Evolutionary conservation across 2,888 invertebrate genomes (phyloP).

Genomic region (Philhelius pedissequus): DNA sequence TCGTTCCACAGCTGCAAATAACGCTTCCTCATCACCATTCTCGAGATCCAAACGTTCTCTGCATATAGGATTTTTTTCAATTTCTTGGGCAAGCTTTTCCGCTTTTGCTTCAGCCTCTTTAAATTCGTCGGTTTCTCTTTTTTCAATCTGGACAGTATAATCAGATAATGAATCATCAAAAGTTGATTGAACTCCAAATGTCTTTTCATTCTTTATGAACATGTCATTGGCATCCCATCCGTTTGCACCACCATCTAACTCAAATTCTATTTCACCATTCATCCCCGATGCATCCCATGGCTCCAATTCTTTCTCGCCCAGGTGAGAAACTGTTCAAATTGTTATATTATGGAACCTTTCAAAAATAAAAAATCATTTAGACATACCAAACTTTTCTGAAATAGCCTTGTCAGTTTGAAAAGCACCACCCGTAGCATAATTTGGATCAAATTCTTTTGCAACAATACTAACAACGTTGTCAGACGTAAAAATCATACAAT

Average conservation of each 20-base stretch:
- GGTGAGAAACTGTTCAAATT: slow-evolving; percentile 73
- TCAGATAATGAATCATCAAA: slow-evolving; percentile 95
- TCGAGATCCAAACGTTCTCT: slow-evolving; percentile 91
- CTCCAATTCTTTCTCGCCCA: slow-evolving; percentile 86
- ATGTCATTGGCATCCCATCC: slow-evolving; percentile 99
- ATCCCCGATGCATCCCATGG: slow-evolving; percentile 89
- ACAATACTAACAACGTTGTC: slow-evolving; percentile 91
- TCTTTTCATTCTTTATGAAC: slow-evolving; percentile 95
- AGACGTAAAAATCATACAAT: slow-evolving; percentile 85
- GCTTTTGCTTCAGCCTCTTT: slow-evolving; percentile 85
- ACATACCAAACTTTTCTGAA: slow-evolving; percentile 86
- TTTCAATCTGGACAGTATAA: slow-evolving; percentile 93
- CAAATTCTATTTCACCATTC: slow-evolving; percentile 82
- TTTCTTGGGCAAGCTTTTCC: slow-evolving; percentile 93
- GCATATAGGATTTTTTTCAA: slow-evolving; percentile 91
- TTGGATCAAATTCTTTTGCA: slow-evolving; percentile 91
- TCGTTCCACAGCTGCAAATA: slow-evolving; percentile 91
- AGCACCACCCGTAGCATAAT: slow-evolving; percentile 92
- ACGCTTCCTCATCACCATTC: slow-evolving; percentile 94
- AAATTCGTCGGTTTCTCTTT: slow-evolving; percentile 92
- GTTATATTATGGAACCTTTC: background rate
- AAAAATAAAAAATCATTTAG: background rate
- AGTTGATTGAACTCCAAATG: slow-evolving; percentile 95
- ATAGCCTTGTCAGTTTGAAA: slow-evolving; percentile 95
- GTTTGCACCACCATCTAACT: slow-evolving; percentile 88